Percentiles rank a stretch among this genome's conserved stretches.
These are phyloP conservation scores for Lasioglossum villosulum DNA, from an alignment of 2,888 invertebrate species.

Conservation along the genomic window DNA sequence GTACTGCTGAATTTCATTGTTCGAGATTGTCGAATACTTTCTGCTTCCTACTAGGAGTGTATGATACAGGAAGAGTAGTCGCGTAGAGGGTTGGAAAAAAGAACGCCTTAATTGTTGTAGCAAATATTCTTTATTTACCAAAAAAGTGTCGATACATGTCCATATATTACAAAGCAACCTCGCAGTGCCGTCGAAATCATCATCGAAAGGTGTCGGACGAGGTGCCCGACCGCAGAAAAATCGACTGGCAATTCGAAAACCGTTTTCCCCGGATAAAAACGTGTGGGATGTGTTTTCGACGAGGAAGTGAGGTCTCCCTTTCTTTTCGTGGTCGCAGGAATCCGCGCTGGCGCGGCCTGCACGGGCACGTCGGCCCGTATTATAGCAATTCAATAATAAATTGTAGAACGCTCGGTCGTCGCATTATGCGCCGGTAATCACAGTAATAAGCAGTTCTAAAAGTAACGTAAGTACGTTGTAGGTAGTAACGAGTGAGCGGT, in stretches of 20 bases:
- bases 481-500: slow-evolving; percentile 82
- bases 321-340: slow-evolving; percentile 7
- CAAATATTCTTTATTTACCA: too few species aligned
- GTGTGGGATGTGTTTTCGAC: neutral
- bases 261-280: neutral
- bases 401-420: slow-evolving; percentile 78
- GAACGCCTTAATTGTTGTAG: too few species aligned
- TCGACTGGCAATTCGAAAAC: neutral
- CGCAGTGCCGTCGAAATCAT: neutral
- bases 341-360: slow-evolving; percentile 46
- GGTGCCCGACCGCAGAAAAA: too few species aligned
- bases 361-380: slow-evolving; percentile 67
- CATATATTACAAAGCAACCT: neutral
- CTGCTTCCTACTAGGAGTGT: too few species aligned
- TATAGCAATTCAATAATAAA: slow-evolving; percentile 82
- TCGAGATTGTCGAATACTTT: too few species aligned
- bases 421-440: slow-evolving; percentile 82
- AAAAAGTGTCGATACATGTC: too few species aligned
- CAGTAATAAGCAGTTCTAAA: slow-evolving; percentile 83
- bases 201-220: neutral
- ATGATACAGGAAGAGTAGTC: too few species aligned
- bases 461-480: slow-evolving; percentile 82
- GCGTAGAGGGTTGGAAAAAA: too few species aligned
- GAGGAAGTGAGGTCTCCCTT: neutral
- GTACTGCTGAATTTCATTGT: too few species aligned